These are phyloP conservation scores for Drosophila cardini DNA, from an alignment of 1,140 invertebrate genomes.

Conservation along the genomic window DNA sequence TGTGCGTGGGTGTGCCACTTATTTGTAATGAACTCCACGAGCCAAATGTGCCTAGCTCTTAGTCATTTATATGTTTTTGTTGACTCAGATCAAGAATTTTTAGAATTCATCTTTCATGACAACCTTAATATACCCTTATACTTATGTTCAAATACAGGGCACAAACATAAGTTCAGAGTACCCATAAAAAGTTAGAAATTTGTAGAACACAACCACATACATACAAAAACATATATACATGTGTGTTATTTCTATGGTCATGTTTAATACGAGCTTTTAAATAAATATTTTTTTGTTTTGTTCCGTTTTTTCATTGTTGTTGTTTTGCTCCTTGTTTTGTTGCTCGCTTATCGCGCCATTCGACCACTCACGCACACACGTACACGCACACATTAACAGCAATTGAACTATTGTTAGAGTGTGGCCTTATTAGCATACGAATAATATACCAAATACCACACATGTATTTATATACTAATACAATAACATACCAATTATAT, in stretches of 20 bases:
- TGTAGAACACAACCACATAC: too few relatives aligned
- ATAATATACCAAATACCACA: slow-evolving; percentile 4
- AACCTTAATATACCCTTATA: too few relatives aligned
- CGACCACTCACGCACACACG: neutral
- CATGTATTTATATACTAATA: neutral
- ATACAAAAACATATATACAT: too few relatives aligned
- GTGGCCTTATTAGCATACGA: slow-evolving; percentile 22
- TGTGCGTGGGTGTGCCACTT: too few relatives aligned
- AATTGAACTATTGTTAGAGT: slow-evolving; percentile 31
- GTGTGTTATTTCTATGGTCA: neutral
- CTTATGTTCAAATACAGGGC: too few relatives aligned
- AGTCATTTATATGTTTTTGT: too few relatives aligned
- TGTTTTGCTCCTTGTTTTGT: slow-evolving; percentile 39
- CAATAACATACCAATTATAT: neutral
- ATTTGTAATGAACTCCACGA: too few relatives aligned
- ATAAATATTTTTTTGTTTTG: slow-evolving; percentile 25
- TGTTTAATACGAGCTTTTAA: slow-evolving; percentile 1
- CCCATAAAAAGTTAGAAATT: too few relatives aligned
- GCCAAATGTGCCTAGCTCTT: too few relatives aligned
- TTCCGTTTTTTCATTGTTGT: slow-evolving; percentile 52
- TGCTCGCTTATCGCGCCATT: slow-evolving; percentile 56
- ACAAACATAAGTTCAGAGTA: too few relatives aligned
- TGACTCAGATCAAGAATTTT: too few relatives aligned
- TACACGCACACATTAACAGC: neutral
- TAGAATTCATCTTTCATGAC: too few relatives aligned